Evolutionary conservation across 2,888 invertebrate species (phyloP).

Genomic region (Epinotia ramella): DNA sequence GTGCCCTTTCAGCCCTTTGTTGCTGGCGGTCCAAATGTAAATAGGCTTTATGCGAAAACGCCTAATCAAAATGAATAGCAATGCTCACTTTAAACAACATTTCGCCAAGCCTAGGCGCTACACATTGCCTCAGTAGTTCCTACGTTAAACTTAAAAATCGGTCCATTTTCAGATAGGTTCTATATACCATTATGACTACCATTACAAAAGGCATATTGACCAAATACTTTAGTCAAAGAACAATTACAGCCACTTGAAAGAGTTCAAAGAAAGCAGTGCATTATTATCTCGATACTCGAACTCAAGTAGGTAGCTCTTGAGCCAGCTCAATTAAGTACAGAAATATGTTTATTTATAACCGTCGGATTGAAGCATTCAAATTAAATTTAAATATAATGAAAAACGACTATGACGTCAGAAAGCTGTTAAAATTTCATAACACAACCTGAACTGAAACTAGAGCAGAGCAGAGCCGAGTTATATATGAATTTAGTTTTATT

Average conservation of each 20-base stretch:
- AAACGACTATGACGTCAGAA: slow-evolving; percentile 14
- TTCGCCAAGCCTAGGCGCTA: not conserved
- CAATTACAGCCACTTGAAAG: slow-evolving; percentile 16
- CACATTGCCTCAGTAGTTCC: not conserved
- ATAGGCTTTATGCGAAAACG: not conserved
- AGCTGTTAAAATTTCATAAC: slow-evolving; percentile 20
- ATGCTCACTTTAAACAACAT: not conserved
- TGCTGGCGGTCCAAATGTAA: too few relatives aligned
- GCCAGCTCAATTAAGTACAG: slow-evolving; percentile 7
- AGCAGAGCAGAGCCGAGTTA: slow-evolving; percentile 1
- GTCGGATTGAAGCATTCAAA: not conserved
- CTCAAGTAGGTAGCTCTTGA: slow-evolving; percentile 31
- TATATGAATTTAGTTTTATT: not conserved
- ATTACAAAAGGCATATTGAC: not conserved
- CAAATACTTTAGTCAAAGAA: slow-evolving; percentile 11
- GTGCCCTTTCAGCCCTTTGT: too few relatives aligned
- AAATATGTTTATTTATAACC: slow-evolving; percentile 31
- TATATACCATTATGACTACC: not conserved
- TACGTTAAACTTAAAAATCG: not conserved
- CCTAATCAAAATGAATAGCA: slow-evolving; percentile 35
- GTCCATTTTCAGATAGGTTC: not conserved
- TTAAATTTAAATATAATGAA: not conserved
- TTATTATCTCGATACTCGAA: slow-evolving; percentile 27
- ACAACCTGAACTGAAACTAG: not conserved
- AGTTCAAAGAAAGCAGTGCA: slow-evolving; percentile 39